Conservation (phyloP, 2,888 invertebrate species). For the Clepsis dumicolana region DNA sequence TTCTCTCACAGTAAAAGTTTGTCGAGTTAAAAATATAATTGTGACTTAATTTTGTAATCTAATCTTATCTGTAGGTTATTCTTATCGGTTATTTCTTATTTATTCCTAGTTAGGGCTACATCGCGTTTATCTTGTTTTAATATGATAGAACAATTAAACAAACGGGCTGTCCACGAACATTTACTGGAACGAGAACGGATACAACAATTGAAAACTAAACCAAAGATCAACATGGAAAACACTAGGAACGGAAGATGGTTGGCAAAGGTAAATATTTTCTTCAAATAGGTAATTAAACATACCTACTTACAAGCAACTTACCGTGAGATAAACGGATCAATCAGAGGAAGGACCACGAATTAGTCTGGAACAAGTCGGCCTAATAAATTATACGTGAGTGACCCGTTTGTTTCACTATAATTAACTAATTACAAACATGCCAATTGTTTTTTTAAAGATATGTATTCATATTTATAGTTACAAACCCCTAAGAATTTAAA, state of each 20-base stretch:
- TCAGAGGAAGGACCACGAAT: too few relatives aligned
- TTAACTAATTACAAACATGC: too few relatives aligned
- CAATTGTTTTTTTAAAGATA: too few relatives aligned
- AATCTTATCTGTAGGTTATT: constrained; percentile 10
- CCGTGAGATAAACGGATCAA: too few relatives aligned
- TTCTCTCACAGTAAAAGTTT: not conserved
- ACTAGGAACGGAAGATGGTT: constrained; percentile 71
- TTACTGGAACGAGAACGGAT: constrained; percentile 67
- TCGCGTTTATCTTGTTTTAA: constrained; percentile 30
- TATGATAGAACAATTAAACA: constrained; percentile 75
- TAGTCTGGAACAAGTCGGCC: too few relatives aligned
- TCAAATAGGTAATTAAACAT: not conserved
- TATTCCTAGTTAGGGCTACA: constrained; percentile 18
- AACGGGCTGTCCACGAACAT: constrained; percentile 71
- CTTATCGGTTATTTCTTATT: constrained; percentile 18
- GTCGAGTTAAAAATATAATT: constrained; percentile 18
- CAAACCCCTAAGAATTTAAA: too few relatives aligned
- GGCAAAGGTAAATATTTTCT: constrained; percentile 60
- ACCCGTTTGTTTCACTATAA: too few relatives aligned
- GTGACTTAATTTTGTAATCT: constrained; percentile 13
- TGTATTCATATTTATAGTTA: too few relatives aligned
- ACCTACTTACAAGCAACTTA: too few relatives aligned
- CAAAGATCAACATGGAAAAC: constrained; percentile 64
- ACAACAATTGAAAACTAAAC: constrained; percentile 61
- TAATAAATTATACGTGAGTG: too few relatives aligned